These are phyloP conservation scores for Drosophila rhopaloa DNA, from an alignment of 1,140 invertebrate genomes.

Conservation along the genomic window DNA sequence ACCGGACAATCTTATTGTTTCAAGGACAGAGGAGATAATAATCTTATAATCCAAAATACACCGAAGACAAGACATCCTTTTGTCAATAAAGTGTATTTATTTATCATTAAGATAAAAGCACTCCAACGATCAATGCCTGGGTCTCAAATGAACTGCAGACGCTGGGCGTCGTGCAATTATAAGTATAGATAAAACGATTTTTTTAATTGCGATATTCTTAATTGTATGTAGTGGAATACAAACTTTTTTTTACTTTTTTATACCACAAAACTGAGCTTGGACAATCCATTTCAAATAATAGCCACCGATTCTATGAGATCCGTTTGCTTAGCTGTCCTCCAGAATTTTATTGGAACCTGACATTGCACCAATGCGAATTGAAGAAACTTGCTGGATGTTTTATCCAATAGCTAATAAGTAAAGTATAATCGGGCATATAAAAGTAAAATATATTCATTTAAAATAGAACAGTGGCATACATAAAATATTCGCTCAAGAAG, in stretches of 20 bases:
- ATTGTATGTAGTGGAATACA: constrained; percentile 18
- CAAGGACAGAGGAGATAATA: too few species aligned
- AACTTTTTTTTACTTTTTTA: background rate
- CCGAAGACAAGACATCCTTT: too few species aligned
- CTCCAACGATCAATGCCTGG: background rate
- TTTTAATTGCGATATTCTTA: background rate
- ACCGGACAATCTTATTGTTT: too few species aligned
- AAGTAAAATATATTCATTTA: too few species aligned
- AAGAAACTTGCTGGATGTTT: too few species aligned
- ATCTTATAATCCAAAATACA: too few species aligned
- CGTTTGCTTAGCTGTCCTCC: constrained; percentile 24
- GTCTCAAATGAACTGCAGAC: background rate
- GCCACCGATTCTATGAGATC: constrained; percentile 35
- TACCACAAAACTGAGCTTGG: background rate
- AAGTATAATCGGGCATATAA: too few species aligned
- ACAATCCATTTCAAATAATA: constrained; percentile 31
- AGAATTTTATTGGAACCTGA: constrained; percentile 34
- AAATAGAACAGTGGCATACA: too few species aligned
- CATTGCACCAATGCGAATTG: too few species aligned
- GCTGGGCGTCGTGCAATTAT: background rate
- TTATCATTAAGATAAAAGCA: background rate
- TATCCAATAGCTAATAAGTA: too few species aligned
- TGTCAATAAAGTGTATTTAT: too few species aligned
- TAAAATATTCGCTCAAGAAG: too few species aligned
- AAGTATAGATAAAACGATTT: background rate